Evolutionary conservation across 2,888 invertebrate species (phyloP), one percentile per base, ranked within the genome.

Genomic region (Ochropleura plecta): DNA sequence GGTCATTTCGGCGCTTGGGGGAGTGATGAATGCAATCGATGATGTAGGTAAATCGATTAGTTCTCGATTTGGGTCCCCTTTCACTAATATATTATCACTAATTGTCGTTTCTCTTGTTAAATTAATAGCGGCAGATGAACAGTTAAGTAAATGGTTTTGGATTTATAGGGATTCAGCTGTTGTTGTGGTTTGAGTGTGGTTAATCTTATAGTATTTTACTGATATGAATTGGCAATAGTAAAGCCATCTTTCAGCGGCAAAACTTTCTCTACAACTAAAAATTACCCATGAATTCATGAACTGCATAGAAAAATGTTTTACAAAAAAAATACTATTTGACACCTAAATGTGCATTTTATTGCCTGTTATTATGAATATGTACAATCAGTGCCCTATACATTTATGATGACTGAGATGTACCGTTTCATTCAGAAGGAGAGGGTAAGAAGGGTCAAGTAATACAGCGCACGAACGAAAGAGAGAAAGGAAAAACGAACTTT

Each of bases 1-100:
- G 92, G 93, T 92, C 93, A 93, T 92, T 94, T 91, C 82, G 78
- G 55, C 63, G 63, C 49, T 78, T 79, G 81, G 90, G 92, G 92
- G 93, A 89, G 90, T 92, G 92, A 93, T 92, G 89, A 89, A 93
- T 92, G 87, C 78, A 81, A 81, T 86, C 90, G 87, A 86, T 87
- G 91, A 89, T 92, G 94, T 91, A 94, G 93, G 93, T 95, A 94
- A 95, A 94, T 94, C 91, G 93, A 93, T 93, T 93, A 86, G 88
- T 82, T 86, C 90, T 90, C 86, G 88, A 90, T 92, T 88, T 80
- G 85, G 84, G 81, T 86, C 18, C 78, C 78, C 86, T 79, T 72
- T 76, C 66, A 68, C 68, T 77, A 81, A 79, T 88, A 83, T 68
- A 86, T 88, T 84, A 67, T 68, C 78, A 75, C 65, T 85, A 88